Conservation (phyloP, 2,113 vertebrate genomes). For the Eulacestoma nigropectus region DNA sequence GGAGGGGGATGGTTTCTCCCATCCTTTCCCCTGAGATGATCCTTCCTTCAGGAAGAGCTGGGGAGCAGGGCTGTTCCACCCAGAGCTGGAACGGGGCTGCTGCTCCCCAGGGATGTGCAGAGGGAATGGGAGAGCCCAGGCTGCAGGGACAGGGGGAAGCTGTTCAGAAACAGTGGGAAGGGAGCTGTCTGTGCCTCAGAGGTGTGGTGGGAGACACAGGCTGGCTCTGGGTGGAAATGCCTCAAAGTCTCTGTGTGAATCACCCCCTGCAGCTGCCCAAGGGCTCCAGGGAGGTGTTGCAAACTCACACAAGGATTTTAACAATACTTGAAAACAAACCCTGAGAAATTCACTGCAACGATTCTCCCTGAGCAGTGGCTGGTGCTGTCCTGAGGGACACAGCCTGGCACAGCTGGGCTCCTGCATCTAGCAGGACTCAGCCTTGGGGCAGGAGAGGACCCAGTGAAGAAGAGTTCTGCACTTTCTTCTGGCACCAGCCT, state of each 20-base stretch:
- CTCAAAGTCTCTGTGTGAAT: neutral
- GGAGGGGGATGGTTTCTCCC: neutral
- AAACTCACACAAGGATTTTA: neutral
- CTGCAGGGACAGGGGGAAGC: neutral
- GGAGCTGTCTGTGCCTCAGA: neutral
- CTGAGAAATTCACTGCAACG: neutral
- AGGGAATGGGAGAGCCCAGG: neutral
- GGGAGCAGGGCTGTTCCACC: no score
- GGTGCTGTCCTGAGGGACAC: neutral
- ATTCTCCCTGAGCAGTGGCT: neutral
- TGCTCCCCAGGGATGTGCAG: neutral
- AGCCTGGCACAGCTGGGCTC: neutral
- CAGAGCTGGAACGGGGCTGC: neutral
- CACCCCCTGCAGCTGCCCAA: neutral
- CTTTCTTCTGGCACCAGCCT: neutral
- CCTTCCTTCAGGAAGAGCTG: neutral
- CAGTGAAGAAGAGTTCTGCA: neutral
- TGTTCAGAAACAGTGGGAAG: accelerated
- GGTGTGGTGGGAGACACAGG: neutral
- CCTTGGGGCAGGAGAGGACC: neutral
- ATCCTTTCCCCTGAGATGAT: neutral
- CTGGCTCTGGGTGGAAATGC: neutral
- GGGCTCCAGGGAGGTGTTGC: neutral
- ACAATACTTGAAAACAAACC: neutral
- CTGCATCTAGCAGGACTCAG: neutral